Conservation (phyloP, 2,113 vertebrate species). For the Ailuropoda melanoleuca region DNA sequence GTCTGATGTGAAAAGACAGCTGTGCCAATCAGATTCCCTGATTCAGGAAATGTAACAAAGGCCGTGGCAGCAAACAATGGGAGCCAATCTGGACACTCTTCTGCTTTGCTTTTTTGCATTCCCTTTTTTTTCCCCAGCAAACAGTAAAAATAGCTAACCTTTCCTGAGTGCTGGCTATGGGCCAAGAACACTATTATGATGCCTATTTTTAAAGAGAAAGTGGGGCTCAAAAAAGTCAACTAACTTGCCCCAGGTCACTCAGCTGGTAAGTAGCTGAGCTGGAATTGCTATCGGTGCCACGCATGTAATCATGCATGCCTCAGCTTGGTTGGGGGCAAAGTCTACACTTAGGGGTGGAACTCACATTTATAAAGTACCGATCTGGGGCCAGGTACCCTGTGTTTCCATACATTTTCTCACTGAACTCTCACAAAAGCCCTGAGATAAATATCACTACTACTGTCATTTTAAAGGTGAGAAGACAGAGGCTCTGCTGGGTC, state of each 20-base stretch:
- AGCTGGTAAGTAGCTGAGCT: constrained; percentile 14
- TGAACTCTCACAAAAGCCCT: neutral
- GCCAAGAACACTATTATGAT: constrained; percentile 69
- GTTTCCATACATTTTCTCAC: neutral
- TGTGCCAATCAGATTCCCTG: constrained; percentile 47
- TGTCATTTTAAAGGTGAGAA: constrained; percentile 17
- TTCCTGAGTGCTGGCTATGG: constrained; percentile 62
- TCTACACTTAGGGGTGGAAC: neutral
- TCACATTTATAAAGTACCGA: constrained; percentile 6
- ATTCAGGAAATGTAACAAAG: constrained; percentile 30
- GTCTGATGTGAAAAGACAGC: constrained; percentile 9
- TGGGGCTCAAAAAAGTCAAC: constrained; percentile 71
- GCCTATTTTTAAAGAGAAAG: constrained; percentile 74
- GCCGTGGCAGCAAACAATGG: constrained; percentile 26
- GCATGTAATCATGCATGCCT: neutral
- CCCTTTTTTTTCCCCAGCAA: constrained; percentile 47
- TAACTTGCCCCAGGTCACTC: constrained; percentile 70
- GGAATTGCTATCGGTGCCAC: constrained; percentile 45
- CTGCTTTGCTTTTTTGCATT: constrained; percentile 40
- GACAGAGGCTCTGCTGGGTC: neutral
- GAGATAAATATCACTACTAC: neutral
- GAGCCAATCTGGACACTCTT: constrained; percentile 27
- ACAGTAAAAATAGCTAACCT: constrained; percentile 77
- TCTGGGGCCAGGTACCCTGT: neutral
- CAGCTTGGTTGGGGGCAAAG: neutral